Evolutionary conservation across 2,797 vertebrate species (phyloP).

Genomic region (Neoniphon sammara): DNA sequence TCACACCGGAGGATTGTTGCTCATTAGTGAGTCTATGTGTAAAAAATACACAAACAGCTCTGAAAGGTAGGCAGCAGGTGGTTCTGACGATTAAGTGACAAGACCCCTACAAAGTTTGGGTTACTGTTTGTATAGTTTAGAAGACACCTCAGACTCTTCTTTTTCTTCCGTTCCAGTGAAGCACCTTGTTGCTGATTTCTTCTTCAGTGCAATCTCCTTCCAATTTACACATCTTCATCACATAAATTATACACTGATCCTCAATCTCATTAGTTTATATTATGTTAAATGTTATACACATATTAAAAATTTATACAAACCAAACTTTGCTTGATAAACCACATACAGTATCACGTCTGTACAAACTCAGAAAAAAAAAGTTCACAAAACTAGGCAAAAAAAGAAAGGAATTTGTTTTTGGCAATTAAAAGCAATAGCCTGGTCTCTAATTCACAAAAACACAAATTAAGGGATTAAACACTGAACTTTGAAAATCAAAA

Average conservation of each 20-base stretch:
- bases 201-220: slow-evolving; percentile 72
- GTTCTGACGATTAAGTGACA: slow-evolving; percentile 77
- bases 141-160: slow-evolving; percentile 39
- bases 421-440: slow-evolving; percentile 75
- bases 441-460: slow-evolving; percentile 62
- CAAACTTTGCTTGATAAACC: slow-evolving; percentile 77
- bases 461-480: slow-evolving; percentile 75
- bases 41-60: slow-evolving; percentile 77
- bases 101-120: slow-evolving; percentile 70
- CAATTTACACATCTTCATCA: slow-evolving; percentile 51
- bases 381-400: slow-evolving; percentile 68
- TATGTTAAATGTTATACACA: slow-evolving; percentile 83
- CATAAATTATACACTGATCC: slow-evolving; percentile 75
- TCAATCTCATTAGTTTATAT: slow-evolving; percentile 76
- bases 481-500: slow-evolving; percentile 61
- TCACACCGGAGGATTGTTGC: slow-evolving; percentile 56
- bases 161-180: slow-evolving; percentile 50
- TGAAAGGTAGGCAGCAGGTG: slow-evolving; percentile 83
- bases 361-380: slow-evolving; percentile 66
- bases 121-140: slow-evolving; percentile 67
- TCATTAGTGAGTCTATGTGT: slow-evolving; percentile 63
- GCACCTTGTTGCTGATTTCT: slow-evolving; percentile 51
- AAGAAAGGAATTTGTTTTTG: slow-evolving; percentile 54
- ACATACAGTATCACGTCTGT: slow-evolving; percentile 77
- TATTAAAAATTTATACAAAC: slow-evolving; percentile 82